A percentile compares a stretch with the other conserved stretches of the same genome.
Conservation (phyloP, 2,888 invertebrate genomes). For the Conus canariensis region DNA sequence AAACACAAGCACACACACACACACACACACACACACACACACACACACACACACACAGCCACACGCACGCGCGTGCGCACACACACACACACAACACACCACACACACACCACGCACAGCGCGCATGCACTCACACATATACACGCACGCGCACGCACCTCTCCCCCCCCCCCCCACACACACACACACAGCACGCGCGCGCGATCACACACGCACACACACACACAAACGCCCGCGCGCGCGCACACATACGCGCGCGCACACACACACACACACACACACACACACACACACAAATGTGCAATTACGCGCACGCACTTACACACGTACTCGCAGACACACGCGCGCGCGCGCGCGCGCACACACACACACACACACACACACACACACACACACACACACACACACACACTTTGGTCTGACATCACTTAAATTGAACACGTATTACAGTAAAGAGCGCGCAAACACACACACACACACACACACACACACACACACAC, state of each 20-base stretch:
- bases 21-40: not conserved
- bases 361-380: not conserved
- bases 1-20: too few relatives aligned
- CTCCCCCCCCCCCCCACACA: too few relatives aligned
- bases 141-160: too few relatives aligned
- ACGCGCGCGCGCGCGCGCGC: not conserved
- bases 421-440: too few relatives aligned
- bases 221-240: not conserved
- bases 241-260: not conserved
- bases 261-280: not conserved
- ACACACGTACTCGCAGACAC: not conserved
- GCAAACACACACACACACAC: not conserved
- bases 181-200: not conserved
- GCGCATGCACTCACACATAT: not conserved
- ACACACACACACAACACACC: not conserved
- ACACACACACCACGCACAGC: too few relatives aligned
- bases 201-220: not conserved
- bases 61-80: not conserved
- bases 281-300: not conserved
- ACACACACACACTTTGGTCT: not conserved
- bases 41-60: not conserved
- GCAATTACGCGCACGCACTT: not conserved
- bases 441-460: too few relatives aligned
- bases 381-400: not conserved
- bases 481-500: conserved; percentile 1